Conservation (phyloP, 2,888 invertebrate species). For the Crepidodera aurea region DNA sequence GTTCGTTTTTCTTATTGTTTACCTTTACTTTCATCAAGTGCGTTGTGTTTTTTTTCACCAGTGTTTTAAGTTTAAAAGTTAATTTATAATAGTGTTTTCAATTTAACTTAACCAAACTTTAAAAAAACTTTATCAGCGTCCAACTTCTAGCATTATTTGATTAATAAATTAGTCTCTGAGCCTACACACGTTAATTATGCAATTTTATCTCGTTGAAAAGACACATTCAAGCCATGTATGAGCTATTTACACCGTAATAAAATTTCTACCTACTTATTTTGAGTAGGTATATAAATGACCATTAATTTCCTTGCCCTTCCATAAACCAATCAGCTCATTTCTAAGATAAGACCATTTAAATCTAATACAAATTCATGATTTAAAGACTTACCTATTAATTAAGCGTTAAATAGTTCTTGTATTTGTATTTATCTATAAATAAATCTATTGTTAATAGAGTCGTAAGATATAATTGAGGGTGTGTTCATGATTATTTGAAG, state of each 20-base stretch:
- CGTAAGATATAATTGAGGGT: conserved; percentile 5
- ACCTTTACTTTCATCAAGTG: no score
- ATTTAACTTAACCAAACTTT: no score
- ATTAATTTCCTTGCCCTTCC: conserved; percentile 6
- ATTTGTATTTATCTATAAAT: conserved; percentile 19
- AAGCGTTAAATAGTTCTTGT: neutral
- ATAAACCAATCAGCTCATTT: conserved; percentile 2
- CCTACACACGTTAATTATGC: conserved; percentile 39
- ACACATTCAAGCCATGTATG: conserved; percentile 21
- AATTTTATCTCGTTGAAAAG: conserved; percentile 30
- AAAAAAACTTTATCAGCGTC: no score
- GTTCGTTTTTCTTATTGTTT: no score
- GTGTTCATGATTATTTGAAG: conserved; percentile 1
- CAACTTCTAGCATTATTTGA: no score
- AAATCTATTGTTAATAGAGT: conserved; percentile 13
- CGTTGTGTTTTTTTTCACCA: no score
- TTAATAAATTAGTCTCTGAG: conserved; percentile 32
- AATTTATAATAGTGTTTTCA: no score
- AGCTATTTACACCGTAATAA: conserved; percentile 25
- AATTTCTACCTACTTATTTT: conserved; percentile 25
- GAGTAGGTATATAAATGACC: conserved; percentile 16
- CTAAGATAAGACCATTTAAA: neutral
- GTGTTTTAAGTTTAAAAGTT: no score
- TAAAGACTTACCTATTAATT: conserved; percentile 11
- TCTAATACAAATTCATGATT: conserved; percentile 19